Base-by-base conservation (phyloP, 2,888 invertebrate species). In the Lasioglossum lativentre region DNA sequence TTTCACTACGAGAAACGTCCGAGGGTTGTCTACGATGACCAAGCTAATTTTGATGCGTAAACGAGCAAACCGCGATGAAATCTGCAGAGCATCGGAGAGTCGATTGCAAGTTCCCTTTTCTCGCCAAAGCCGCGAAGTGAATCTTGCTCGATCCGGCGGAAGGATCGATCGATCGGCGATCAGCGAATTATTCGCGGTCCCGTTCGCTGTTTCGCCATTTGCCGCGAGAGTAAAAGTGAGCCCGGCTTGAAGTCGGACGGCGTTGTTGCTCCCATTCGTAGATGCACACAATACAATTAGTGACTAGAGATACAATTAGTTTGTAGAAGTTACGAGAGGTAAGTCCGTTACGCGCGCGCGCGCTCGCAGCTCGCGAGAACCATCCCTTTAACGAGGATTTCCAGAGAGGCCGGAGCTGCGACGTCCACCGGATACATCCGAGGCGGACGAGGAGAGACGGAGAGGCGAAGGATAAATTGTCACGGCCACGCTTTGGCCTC, bases 221-320 rank as follows among this genome's bases (percentile, higher is more conserved):
- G 34, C 30, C 30, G 63, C 52, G 77, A 56, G 83, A 72, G 77
- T 78, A 79, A 82, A 80, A 38, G n/a, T 40, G 81, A 75, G 88
- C 81, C 79, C 78, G 76, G 77, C 71, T 83, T 56, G 12, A 30
- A 68, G 87, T 82, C 84, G 80, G 81, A 85, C 91, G 91, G 89
- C 93, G 94, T 95, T 95, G 94, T 94, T 94, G 95, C 94, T 94
- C 94, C 94, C 94, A 94, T 94, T 92, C 86, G 94, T 95, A 94
- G 94, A 93, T 94, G 94, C 94, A 94, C 94, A 94, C 94, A 92
- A 92, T 91, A 86, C 88, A 87, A 92, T 93, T 93, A 93, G 92
- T 92, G 93, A 93, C 92, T 94, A 94, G 91, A 87, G 85, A 91
- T 40, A 70, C 45, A 82, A 91, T 92, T 93, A 94, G 93, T 92